These are phyloP conservation scores for Arrhopalites spinosus DNA, from an alignment of 2,888 invertebrate species.

Conservation along the genomic window DNA sequence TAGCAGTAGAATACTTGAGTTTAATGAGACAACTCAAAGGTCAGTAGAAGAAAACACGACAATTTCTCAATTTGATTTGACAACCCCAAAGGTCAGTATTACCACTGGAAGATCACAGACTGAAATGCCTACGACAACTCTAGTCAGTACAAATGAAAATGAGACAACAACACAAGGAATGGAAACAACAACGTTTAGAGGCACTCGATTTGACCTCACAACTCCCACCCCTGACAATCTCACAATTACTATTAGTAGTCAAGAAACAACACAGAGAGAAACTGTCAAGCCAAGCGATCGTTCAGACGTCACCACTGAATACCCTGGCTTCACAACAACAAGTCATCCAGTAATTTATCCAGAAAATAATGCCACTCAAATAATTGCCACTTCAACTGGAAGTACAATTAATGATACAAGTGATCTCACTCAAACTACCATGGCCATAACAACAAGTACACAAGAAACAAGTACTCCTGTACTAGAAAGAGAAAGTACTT, in stretches of 20 bases:
- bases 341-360: not conserved
- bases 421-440: not conserved
- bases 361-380: constrained; percentile 2
- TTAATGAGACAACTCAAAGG: not conserved
- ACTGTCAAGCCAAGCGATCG: not conserved
- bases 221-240: not conserved
- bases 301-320: not conserved
- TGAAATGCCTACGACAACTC: not conserved
- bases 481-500: not conserved
- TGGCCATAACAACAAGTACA: not conserved
- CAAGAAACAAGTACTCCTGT: not conserved
- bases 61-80: not conserved
- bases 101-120: not conserved
- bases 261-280: not conserved
- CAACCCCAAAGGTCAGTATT: not conserved
- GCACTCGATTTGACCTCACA: not conserved
- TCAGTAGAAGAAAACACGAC: not conserved
- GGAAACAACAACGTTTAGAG: not conserved
- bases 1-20: not conserved
- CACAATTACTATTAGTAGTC: not conserved
- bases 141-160: not conserved
- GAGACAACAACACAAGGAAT: not conserved
- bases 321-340: not conserved
- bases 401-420: not conserved
- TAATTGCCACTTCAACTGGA: not conserved